Evolutionary conservation across 1,140 invertebrate genomes (phyloP).

Genomic region (Amyelois transitella): DNA sequence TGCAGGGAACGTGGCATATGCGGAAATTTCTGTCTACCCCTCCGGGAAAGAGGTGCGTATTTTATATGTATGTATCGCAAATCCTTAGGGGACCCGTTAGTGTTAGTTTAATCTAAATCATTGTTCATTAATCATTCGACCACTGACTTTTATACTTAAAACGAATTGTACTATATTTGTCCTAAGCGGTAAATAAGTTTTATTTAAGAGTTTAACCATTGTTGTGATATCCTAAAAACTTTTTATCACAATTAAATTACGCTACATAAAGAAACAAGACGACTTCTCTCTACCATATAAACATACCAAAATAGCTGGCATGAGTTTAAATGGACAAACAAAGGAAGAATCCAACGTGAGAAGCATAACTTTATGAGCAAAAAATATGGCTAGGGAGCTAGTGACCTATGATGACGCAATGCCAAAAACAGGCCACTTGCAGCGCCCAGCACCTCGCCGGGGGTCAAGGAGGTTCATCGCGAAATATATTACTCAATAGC

Average conservation of each 20-base stretch:
- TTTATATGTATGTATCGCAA: no score
- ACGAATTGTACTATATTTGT: no score
- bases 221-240: not conserved
- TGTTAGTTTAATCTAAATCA: no score
- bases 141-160: no score
- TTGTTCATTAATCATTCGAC: no score
- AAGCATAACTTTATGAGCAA: constrained; percentile 63
- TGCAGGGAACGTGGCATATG: no score
- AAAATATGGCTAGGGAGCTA: constrained; percentile 67
- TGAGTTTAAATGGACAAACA: constrained; percentile 60
- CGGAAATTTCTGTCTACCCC: no score
- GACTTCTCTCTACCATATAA: constrained; percentile 46
- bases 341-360: constrained; percentile 63
- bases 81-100: no score
- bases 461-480: constrained; percentile 64
- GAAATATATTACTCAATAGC: constrained; percentile 45
- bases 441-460: constrained; percentile 31
- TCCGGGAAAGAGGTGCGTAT: no score
- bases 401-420: constrained; percentile 72
- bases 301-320: constrained; percentile 51
- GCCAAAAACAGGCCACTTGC: constrained; percentile 67
- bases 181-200: no score
- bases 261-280: constrained; percentile 49
- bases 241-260: constrained; percentile 57
- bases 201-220: no score